phyloP scores from a whole-genome alignment of 2,113 vertebrate genomes.

The crab-eating macaque (Macaca fascicularis) region T2T-MFA8v1.1 NC_088384.1:72590001-72590500 shows the following conservation, averaged over 20 bases:
- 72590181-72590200: background rate
- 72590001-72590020: background rate
- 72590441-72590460: background rate
- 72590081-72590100: background rate
- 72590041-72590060: background rate
- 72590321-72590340: background rate
- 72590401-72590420: background rate
- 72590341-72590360: background rate
- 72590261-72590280: background rate
- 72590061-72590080: background rate
- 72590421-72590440: background rate
- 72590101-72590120: background rate
- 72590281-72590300: background rate
- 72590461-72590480: background rate
- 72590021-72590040: background rate
- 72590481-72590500: background rate
- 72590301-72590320: background rate
- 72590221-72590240: background rate
- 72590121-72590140: background rate
- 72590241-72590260: background rate
- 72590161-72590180: background rate
- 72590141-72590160: background rate
- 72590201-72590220: background rate
- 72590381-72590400: background rate
- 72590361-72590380: background rate